Evolutionary conservation across 2,888 invertebrate genomes (phyloP), one percentile per base, ranked within the genome.

Genomic region (Uloborus plumipes): DNA sequence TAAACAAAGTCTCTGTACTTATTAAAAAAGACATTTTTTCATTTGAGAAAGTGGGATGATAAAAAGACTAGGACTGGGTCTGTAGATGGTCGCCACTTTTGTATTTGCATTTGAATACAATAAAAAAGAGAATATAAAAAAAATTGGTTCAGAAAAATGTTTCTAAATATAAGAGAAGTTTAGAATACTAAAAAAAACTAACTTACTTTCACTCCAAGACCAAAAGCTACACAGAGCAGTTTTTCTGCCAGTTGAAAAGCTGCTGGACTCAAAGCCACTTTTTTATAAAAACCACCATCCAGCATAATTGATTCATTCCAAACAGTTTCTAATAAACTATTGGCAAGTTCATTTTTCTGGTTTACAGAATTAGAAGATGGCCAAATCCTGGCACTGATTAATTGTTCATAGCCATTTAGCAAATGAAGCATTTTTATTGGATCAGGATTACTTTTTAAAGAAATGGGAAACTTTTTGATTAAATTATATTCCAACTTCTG

Each of bases 381-480:
- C 22, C 47, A 39, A 14, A 79, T 49, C 20, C 66, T 64, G 66
- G 61, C 66, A 20, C 14, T 66, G 7, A 84, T 59, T 2, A 84
- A 62, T 20, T 75, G 59, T 47, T 72, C 79, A 74, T 84, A 72
- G 11, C 84, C 84, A 55, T n/a, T 70, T 31, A 84, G 55, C 3
- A 84, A 22, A 50, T 84, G 67, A 9, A 55, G 59, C 18, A 84
- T 16, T 39, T 67, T 50, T 31, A 79, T 31, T 49, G 39, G 53
- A 22, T 84, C 69, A 1, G 26, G 15, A 14, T 66, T n/a, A 61
- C 62, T 50, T 4, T 47, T 39, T n/a, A 70, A 39, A 20, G 31
- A 64, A 4, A 84, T n/a, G 16, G 84, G 84, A 20, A 79, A 26
- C 20, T 71, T 11, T 14, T 75, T 71, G 31, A 61, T 1, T 47